These are phyloP conservation scores for Himalopsyche japonica DNA, from an alignment of 2,888 invertebrate species.

Conservation along the genomic window DNA sequence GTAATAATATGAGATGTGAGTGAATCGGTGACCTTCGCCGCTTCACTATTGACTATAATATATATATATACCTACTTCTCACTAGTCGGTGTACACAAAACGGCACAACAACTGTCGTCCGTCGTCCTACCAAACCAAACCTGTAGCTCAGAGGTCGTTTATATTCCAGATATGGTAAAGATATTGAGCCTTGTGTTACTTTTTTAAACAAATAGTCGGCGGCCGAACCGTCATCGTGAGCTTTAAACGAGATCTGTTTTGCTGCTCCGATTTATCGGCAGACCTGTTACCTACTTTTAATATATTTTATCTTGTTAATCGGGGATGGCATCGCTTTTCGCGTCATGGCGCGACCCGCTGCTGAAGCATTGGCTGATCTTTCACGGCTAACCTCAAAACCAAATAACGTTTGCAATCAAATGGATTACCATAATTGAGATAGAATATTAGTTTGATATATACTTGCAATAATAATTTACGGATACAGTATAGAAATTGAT, in stretches of 20 bases:
- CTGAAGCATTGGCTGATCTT: too few species aligned
- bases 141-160: constrained; percentile 25
- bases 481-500: too few species aligned
- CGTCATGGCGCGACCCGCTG: too few species aligned
- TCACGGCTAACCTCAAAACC: too few species aligned
- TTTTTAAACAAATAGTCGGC: constrained; percentile 13
- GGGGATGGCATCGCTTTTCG: too few species aligned
- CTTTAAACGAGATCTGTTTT: background rate
- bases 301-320: too few species aligned
- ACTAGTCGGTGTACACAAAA: background rate
- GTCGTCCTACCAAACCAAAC: constrained; percentile 12
- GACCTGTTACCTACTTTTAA: background rate
- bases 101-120: background rate
- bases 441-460: too few species aligned
- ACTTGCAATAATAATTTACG: too few species aligned
- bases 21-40: constrained; percentile 4
- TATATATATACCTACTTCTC: background rate
- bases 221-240: background rate
- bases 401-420: too few species aligned
- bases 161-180: constrained; percentile 26
- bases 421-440: too few species aligned
- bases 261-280: background rate
- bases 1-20: background rate
- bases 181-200: constrained; percentile 32
- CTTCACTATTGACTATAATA: background rate